Evolutionary conservation across 2,888 invertebrate genomes (phyloP).

Genomic region (Clostera curtula): DNA sequence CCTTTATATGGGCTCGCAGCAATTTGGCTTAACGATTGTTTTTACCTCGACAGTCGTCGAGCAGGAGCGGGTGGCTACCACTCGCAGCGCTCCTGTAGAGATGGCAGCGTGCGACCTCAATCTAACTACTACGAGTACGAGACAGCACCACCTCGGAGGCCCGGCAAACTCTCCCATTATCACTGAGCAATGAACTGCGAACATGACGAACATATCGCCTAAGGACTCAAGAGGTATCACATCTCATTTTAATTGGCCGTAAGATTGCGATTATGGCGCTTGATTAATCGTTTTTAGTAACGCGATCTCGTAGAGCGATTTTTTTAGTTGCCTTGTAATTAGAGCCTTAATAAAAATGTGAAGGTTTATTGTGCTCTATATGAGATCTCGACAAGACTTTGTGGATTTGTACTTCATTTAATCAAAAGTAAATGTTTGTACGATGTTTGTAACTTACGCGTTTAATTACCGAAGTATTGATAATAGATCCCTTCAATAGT

Average conservation of each 20-base stretch:
- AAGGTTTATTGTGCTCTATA: too few species aligned
- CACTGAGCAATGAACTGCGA: conserved; percentile 45
- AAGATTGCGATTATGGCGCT: conserved; percentile 14
- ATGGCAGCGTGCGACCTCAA: conserved; percentile 77
- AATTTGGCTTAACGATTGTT: conserved; percentile 13
- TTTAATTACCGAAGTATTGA: too few species aligned
- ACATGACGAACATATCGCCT: neutral
- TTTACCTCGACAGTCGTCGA: conserved; percentile 46
- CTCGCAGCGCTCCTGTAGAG: conserved; percentile 77
- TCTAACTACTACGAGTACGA: conserved; percentile 92
- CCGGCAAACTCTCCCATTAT: conserved; percentile 69
- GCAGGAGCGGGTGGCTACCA: conserved; percentile 65
- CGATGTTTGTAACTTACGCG: too few species aligned
- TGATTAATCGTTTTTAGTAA: conserved; percentile 9
- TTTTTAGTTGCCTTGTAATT: neutral
- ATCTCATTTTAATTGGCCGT: conserved; percentile 26
- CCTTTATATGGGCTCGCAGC: neutral
- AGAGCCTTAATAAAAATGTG: too few species aligned
- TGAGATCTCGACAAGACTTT: too few species aligned
- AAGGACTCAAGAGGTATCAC: conserved; percentile 13
- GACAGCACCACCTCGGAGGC: conserved; percentile 76
- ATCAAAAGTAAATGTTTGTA: too few species aligned
- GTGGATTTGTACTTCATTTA: too few species aligned
- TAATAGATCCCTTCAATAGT: too few species aligned
- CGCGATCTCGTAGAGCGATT: neutral